Evolutionary conservation across 2,888 invertebrate genomes (phyloP).

Genomic region (Ornithoptera priamus): DNA sequence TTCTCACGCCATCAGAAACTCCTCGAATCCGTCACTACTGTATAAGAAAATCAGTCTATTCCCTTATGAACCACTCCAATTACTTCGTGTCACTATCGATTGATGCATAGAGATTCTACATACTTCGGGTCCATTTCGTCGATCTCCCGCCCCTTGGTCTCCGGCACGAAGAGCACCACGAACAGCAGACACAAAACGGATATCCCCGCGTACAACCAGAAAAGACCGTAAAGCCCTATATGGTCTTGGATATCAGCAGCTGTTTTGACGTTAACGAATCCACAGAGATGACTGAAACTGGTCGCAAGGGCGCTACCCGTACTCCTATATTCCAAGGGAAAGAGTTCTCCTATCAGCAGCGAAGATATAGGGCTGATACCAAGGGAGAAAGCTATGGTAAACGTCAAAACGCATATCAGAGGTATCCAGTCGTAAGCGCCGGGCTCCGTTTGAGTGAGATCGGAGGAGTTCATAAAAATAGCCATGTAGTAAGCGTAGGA

Average conservation of each 20-base stretch:
- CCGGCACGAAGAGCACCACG: constrained; percentile 91
- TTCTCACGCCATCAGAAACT: constrained; percentile 22
- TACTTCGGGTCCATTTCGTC: constrained; percentile 91
- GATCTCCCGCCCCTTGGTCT: constrained; percentile 93
- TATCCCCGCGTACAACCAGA: constrained; percentile 92
- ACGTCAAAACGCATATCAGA: constrained; percentile 88
- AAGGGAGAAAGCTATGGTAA: constrained; percentile 90
- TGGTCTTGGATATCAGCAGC: constrained; percentile 88
- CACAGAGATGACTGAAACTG: constrained; percentile 91
- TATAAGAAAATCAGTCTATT: constrained; percentile 36
- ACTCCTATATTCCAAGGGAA: constrained; percentile 85
- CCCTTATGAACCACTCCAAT: constrained; percentile 31
- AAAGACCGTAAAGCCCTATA: constrained; percentile 89
- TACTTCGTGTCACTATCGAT: constrained; percentile 63
- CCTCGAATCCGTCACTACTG: constrained; percentile 25
- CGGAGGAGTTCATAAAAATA: constrained; percentile 67
- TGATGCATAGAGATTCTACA: constrained; percentile 78
- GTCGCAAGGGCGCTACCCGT: constrained; percentile 86
- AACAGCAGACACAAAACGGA: constrained; percentile 90
- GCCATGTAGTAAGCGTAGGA: constrained; percentile 91
- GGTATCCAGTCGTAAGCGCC: constrained; percentile 90
- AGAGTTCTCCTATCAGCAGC: constrained; percentile 85
- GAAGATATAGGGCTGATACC: constrained; percentile 89
- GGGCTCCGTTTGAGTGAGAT: constrained; percentile 54
- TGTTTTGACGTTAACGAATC: constrained; percentile 90